Percentiles rank a stretch among this genome's conserved stretches.
Conservation (phyloP, 1,140 invertebrate species). For the Atta colombica region DNA sequence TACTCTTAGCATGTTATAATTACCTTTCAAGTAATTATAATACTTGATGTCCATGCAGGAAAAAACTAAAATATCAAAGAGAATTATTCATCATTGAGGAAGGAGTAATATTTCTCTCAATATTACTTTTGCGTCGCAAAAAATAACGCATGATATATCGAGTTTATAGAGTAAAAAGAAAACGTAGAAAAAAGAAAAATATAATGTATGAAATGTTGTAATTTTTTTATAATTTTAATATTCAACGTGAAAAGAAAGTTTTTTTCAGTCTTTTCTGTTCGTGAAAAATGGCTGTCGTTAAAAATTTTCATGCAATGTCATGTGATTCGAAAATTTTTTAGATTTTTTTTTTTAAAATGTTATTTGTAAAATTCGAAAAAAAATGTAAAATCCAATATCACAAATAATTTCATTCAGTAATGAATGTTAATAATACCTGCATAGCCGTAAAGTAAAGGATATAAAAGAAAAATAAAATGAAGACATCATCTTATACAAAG, state of each 20-base stretch:
- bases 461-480: background rate
- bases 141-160: background rate
- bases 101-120: background rate
- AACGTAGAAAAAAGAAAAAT: background rate
- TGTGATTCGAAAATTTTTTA: background rate
- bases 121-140: background rate
- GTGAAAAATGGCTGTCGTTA: background rate
- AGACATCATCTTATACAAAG: background rate
- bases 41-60: background rate
- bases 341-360: background rate
- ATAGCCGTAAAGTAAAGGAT: background rate
- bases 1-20: conserved; percentile 2
- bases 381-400: background rate
- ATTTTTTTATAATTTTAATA: background rate
- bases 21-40: background rate
- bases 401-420: background rate
- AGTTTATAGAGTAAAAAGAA: background rate
- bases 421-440: background rate
- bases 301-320: background rate
- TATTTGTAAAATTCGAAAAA: background rate
- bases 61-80: background rate
- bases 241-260: background rate
- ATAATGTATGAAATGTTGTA: background rate
- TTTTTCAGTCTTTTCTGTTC: background rate
- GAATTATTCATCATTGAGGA: background rate